Evolutionary conservation across 2,113 vertebrate genomes (phyloP).

Genomic region (Neodontobutis hainanensis): DNA sequence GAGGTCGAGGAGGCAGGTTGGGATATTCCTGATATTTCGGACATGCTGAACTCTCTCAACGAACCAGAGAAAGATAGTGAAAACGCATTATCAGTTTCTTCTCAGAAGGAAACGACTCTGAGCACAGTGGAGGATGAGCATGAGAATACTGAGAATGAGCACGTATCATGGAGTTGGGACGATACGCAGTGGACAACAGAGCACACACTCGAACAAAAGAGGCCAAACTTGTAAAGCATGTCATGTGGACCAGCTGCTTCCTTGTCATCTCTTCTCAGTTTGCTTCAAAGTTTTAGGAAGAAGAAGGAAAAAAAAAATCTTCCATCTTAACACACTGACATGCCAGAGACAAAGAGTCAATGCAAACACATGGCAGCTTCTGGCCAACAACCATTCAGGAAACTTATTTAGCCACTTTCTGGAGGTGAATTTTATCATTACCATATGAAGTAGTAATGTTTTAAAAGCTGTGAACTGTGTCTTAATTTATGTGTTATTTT

Average conservation of each 20-base stretch:
- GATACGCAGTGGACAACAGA: conserved; percentile 71
- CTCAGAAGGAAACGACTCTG: conserved; percentile 9
- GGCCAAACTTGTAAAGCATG: conserved; percentile 36
- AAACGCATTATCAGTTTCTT: background rate
- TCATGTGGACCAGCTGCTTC: conserved; percentile 49
- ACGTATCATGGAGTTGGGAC: conserved; percentile 73
- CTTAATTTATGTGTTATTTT: conserved; percentile 24
- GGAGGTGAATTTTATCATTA: conserved; percentile 2
- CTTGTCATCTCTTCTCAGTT: conserved; percentile 37
- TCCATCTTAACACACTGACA: conserved; percentile 20
- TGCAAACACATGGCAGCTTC: conserved; percentile 43
- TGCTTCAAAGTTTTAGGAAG: conserved; percentile 8
- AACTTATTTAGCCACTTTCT: conserved; percentile 8
- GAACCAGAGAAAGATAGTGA: conserved; percentile 32
- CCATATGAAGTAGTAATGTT: conserved; percentile 2
- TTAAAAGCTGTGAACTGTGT: conserved; percentile 33
- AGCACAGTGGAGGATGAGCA: conserved; percentile 26
- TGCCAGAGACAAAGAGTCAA: conserved; percentile 11
- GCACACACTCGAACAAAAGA: conserved; percentile 34
- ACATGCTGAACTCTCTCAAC: conserved; percentile 72
- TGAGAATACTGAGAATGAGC: conserved; percentile 40
- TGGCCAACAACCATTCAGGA: conserved; percentile 2
- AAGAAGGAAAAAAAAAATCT: conserved; percentile 16
- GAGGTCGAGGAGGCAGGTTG: conserved; percentile 58
- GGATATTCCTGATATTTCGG: conserved; percentile 81